phyloP scores from a whole-genome alignment of 2,888 invertebrate species.

The Catocala sponsa region DNA sequence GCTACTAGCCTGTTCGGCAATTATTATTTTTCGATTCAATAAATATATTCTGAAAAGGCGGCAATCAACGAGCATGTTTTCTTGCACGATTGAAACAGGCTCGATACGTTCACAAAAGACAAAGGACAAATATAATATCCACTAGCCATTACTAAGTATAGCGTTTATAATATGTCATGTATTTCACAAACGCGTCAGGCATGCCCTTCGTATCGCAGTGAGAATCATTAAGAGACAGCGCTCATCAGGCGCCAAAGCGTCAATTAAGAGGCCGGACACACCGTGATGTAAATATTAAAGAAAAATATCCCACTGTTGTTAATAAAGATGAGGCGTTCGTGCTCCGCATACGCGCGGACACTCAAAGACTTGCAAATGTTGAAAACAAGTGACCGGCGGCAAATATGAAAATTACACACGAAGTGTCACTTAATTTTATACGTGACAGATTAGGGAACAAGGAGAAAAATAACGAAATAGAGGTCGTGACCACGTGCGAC shows the following conservation, averaged over 20 bases:
- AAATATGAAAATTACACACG: slow-evolving; percentile 59
- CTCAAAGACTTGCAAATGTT: slow-evolving; percentile 73
- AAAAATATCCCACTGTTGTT: slow-evolving; percentile 67
- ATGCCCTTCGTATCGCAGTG: slow-evolving; percentile 18
- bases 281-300: slow-evolving; percentile 67
- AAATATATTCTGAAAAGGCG: slow-evolving; percentile 2
- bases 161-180: slow-evolving; percentile 5
- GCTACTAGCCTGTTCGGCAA: too few species aligned
- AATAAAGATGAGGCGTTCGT: slow-evolving; percentile 75
- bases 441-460: slow-evolving; percentile 59
- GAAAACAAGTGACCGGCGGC: slow-evolving; percentile 56
- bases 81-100: neutral
- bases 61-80: too few species aligned
- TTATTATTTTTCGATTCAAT: slow-evolving; percentile 5
- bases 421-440: slow-evolving; percentile 67
- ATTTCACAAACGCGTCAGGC: slow-evolving; percentile 23
- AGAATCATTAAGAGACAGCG: slow-evolving; percentile 57
- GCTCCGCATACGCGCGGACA: slow-evolving; percentile 66
- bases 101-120: neutral
- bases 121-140: slow-evolving; percentile 10
- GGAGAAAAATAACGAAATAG: slow-evolving; percentile 35
- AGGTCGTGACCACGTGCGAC: neutral
- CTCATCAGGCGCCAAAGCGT: slow-evolving; percentile 65
- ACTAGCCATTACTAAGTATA: neutral
- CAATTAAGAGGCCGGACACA: slow-evolving; percentile 67